A percentile compares a stretch with the other conserved stretches of the same genome.
These are phyloP conservation scores for Dipus sagitta DNA, from an alignment of 2,797 vertebrate genomes.

Conservation along the genomic window DNA sequence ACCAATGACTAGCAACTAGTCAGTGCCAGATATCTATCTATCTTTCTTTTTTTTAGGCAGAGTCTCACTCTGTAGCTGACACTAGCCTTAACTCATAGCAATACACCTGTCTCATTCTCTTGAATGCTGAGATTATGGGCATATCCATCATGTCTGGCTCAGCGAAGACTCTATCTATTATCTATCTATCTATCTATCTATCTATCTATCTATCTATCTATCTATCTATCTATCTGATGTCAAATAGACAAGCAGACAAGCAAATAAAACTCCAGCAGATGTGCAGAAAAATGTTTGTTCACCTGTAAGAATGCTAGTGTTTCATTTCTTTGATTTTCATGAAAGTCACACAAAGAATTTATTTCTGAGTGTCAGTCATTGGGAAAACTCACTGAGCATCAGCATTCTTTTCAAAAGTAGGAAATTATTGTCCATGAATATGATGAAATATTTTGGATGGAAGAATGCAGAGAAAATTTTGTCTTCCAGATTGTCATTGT, in stretches of 20 bases:
- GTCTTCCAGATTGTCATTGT: constrained; percentile 21
- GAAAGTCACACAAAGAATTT: neutral
- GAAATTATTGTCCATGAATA: neutral
- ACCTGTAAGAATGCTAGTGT: neutral
- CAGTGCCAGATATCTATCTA: neutral
- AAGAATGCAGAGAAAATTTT: neutral
- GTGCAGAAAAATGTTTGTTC: neutral
- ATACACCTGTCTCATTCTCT: neutral
- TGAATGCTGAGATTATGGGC: neutral
- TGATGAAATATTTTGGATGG: neutral
- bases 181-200: too few relatives aligned
- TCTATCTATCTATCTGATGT: neutral
- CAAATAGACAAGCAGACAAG: neutral
- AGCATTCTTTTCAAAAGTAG: neutral
- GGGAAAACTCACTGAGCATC: neutral
- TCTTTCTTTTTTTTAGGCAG: neutral
- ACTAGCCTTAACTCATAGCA: neutral
- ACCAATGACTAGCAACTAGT: neutral
- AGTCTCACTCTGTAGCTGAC: neutral
- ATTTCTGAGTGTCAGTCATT: neutral
- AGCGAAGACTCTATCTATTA: neutral
- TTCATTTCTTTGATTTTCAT: neutral
- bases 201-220: too few relatives aligned
- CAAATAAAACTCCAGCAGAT: neutral
- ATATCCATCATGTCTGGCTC: neutral